phyloP scores from a whole-genome alignment of 2,797 vertebrate genomes.

The Halcyon chelicuti region DNA sequence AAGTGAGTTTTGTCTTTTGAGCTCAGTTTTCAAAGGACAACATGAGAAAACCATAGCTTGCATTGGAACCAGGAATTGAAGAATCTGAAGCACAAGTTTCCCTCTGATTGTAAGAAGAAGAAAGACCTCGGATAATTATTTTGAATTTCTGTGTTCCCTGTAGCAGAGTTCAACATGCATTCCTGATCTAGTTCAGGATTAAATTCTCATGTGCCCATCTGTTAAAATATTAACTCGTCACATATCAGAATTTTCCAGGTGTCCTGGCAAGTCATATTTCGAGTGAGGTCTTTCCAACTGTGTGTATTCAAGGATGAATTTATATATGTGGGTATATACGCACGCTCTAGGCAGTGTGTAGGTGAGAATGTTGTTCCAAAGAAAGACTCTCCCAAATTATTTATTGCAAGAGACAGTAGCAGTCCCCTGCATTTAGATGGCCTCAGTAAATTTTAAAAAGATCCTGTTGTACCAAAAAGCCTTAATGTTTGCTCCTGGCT shows the following conservation, averaged over 20 bases:
- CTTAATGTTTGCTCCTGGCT: neutral
- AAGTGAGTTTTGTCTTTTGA: neutral
- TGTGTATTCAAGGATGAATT: neutral
- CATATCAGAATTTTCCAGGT: neutral
- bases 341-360: neutral
- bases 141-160: neutral
- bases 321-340: neutral
- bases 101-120: neutral
- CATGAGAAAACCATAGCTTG: neutral
- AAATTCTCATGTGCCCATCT: conserved; percentile 11
- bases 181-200: neutral
- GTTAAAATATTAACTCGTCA: conserved; percentile 13
- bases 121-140: neutral
- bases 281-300: conserved; percentile 9
- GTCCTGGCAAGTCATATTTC: neutral
- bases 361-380: conserved; percentile 18
- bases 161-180: neutral
- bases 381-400: conserved; percentile 25
- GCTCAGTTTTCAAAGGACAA: neutral
- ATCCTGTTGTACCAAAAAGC: neutral
- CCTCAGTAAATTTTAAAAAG: neutral
- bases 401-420: neutral
- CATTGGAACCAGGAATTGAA: neutral
- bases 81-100: neutral
- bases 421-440: neutral